Evolutionary conservation across 92 coral and sea anemone genomes (phyloP).

Genomic region (Hydrozoanthus gracilis): DNA sequence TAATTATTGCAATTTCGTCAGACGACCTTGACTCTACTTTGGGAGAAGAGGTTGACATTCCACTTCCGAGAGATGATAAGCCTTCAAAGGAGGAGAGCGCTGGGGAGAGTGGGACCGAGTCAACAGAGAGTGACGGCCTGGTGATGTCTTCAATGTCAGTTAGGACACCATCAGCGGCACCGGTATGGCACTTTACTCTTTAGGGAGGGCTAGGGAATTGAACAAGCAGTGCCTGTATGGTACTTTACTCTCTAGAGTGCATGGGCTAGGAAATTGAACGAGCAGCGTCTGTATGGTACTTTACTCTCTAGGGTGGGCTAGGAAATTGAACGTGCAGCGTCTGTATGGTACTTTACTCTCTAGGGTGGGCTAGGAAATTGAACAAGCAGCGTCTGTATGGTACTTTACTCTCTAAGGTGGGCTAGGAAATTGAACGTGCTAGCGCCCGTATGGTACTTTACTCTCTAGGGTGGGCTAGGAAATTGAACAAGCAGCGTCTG

Average conservation of each 20-base stretch:
- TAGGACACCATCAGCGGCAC: conserved; percentile 65
- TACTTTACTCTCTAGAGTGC: too few species aligned
- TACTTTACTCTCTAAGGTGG: too few species aligned
- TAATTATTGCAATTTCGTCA: not conserved
- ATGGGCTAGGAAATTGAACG: too few species aligned
- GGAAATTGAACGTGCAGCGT: too few species aligned
- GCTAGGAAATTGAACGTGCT: too few species aligned
- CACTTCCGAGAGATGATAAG: conserved; percentile 58
- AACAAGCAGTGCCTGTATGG: too few species aligned
- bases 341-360: too few species aligned
- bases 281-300: conserved; percentile 61
- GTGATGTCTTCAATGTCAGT: conserved; percentile 89
- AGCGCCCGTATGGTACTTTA: conserved; percentile 56
- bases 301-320: not conserved
- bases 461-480: too few species aligned
- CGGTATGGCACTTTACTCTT: conserved; percentile 50
- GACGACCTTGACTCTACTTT: conserved; percentile 69
- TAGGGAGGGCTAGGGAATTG: not conserved
- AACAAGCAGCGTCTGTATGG: too few species aligned
- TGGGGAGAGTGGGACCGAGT: conserved; percentile 75
- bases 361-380: too few species aligned
- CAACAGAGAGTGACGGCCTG: conserved; percentile 91
- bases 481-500: too few species aligned
- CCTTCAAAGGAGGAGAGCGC: conserved; percentile 27
- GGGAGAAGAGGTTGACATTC: conserved; percentile 81